Percentiles rank a stretch among this genome's conserved stretches.
phyloP scores from a whole-genome alignment of 2,113 vertebrate species.

The Heliornis fulica region DNA sequence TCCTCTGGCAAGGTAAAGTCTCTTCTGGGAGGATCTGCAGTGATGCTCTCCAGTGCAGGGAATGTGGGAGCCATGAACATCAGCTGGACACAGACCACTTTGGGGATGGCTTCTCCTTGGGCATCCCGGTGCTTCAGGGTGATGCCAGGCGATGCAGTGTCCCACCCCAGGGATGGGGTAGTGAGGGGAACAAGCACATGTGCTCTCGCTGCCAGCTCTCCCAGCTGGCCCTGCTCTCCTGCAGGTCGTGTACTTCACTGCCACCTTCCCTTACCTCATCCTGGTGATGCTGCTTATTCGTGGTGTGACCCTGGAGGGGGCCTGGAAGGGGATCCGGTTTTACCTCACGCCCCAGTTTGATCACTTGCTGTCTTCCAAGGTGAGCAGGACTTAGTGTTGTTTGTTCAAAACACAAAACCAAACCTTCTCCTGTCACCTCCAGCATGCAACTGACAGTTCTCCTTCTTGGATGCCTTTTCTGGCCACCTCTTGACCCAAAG shows the following conservation, averaged over 20 bases:
- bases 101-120: neutral
- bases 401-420: neutral
- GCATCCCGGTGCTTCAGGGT: too few species aligned
- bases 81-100: neutral
- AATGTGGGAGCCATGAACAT: neutral
- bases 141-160: accelerated
- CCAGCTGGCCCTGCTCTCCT: neutral
- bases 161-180: neutral
- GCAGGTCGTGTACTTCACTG: constrained; percentile 83
- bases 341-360: constrained; percentile 83
- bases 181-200: accelerated
- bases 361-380: constrained; percentile 81
- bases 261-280: constrained; percentile 84
- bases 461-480: neutral
- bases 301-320: constrained; percentile 80
- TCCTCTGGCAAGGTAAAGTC: constrained; percentile 81
- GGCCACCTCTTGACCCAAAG: neutral
- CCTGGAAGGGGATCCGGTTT: constrained; percentile 82
- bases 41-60: accelerated
- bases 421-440: neutral
- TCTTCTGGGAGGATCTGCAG: neutral
- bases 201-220: neutral
- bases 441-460: neutral
- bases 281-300: constrained; percentile 81
- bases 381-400: neutral